Base-by-base conservation (phyloP, 2,797 vertebrate genomes). In the Orientallactaga sibirica region DNA sequence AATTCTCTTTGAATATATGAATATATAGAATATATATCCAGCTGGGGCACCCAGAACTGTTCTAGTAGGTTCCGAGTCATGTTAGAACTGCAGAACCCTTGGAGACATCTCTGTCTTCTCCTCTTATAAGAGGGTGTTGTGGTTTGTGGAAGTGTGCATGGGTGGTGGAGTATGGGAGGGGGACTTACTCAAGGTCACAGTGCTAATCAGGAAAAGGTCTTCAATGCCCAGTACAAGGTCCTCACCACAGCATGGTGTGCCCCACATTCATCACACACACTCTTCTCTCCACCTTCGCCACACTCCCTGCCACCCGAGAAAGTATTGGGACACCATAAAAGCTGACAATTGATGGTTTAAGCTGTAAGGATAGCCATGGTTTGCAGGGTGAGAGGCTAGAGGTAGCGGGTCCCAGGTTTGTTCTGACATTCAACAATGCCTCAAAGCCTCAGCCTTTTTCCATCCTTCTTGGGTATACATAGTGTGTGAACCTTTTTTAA, bases 181-280 rank as follows among this genome's bases (percentile, higher is more conserved):
- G 15, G 68, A 74, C 41, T 88, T 76, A 52, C 58, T 94, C 66
- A n/a, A 68, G 25, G 12, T 80, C 70, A 82, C 66, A 76, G 5
- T 48, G 48, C 87, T 70, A 61, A 66, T 90, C 78, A 93, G 76
- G 27, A 90, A 82, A 92, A 83, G 73, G 67, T 76, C 92, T 58
- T 58, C 41, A 76, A 41, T 66, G 79, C 62, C 86, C 75, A 64
- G 62, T 9, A 18, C 29, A 43, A 27, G 4, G 24, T 58, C 71
- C 66, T 55, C 80, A 71, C 55, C 29, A n/a, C 19, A 20, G 22
- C 48, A 20, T 76, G 76, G 79, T 2, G 8, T 1, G 2, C 19
- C 16, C 88, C 9, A 77, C 43, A 41, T 24, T 52, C 18, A 58
- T 52, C 91, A 71, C 9, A 67, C 41, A 37, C 71, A 64, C 3